Base-by-base conservation (phyloP, 2,797 vertebrate genomes). In the Crocodylus rhombifer region DNA sequence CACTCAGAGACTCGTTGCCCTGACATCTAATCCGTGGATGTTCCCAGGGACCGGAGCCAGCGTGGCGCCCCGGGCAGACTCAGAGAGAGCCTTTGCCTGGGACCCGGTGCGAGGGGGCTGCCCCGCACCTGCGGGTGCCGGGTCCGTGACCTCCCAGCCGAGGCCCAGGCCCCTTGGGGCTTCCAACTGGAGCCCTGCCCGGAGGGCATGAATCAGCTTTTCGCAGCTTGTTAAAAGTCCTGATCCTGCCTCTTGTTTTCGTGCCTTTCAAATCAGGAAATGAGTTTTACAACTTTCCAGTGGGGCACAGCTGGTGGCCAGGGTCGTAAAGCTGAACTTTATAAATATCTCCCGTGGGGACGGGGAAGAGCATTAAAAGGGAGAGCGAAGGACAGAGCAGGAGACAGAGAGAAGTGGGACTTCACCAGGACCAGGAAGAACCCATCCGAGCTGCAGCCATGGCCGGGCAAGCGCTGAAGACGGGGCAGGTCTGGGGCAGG, bases 211-310 rank as follows among this genome's bases (percentile, higher is more conserved):
- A 98, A 98, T 98, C 97, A 98, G 97, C 97, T 97, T 98, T 96
- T 97, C 97, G 97, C 97, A 98, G 98, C 99, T 98, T 98, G 98
- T 99, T 99, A 99, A 98, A 97, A 97, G 95, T 93, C 91, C 91
- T 91, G 92, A 92, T 93, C 94, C 93, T 96, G 96, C 96, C 97
- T 97, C 97, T 97, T 93, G 98, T 98, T 98, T 98, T 99, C 98
- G 98, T 98, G 98, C 98, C 98, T 96, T 97, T 97, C 98, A 98
- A 97, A 98, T 98, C 98, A 97, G 98, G 98, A 98, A 98, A 98
- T 98, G 97, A 97, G 95, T 97, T 97, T 97, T 97, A 97, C 95
- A 96, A 95, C 97, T 97, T 97, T 98, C 98, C 97, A 97, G 97
- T 97, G 97, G 98, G 97, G 97, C 97, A 95, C 97, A 98, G 97